A percentile compares a stretch with the other conserved stretches of the same genome.
Evolutionary conservation across 2,888 invertebrate genomes (phyloP).

Genomic region (Lamproptera curius): DNA sequence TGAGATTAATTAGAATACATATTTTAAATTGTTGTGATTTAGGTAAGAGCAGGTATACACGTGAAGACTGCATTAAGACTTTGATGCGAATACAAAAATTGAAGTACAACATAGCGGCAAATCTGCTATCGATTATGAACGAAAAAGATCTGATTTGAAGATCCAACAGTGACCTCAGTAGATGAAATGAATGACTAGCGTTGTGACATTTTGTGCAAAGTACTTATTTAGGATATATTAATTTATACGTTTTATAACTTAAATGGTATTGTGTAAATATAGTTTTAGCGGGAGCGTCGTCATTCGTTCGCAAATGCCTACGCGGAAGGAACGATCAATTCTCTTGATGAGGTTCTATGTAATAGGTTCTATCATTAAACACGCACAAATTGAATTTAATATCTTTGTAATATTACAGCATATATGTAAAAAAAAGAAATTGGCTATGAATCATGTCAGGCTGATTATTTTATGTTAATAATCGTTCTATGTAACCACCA

Average conservation of each 20-base stretch:
- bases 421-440: background rate
- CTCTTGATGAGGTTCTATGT: constrained; percentile 34
- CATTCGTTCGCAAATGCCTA: constrained; percentile 37
- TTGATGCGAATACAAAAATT: constrained; percentile 49
- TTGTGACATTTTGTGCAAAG: constrained; percentile 75
- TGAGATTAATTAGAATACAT: constrained; percentile 72
- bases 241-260: constrained; percentile 69
- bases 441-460: constrained; percentile 11
- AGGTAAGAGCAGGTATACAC: constrained; percentile 41
- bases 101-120: constrained; percentile 33
- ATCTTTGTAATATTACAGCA: background rate
- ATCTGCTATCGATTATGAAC: constrained; percentile 23
- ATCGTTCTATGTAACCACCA: background rate
- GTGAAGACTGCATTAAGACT: constrained; percentile 70
- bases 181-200: constrained; percentile 47
- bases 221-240: constrained; percentile 76
- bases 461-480: constrained; percentile 1
- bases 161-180: constrained; percentile 51
- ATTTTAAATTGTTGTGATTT: constrained; percentile 69
- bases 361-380: constrained; percentile 1
- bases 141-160: constrained; percentile 27
- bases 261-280: constrained; percentile 70
- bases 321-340: constrained; percentile 37
- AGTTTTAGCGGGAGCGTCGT: constrained; percentile 42
- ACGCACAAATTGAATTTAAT: constrained; percentile 13